phyloP scores from a whole-genome alignment of 2,888 invertebrate species.

The Drosophila kambysellisi region DNA sequence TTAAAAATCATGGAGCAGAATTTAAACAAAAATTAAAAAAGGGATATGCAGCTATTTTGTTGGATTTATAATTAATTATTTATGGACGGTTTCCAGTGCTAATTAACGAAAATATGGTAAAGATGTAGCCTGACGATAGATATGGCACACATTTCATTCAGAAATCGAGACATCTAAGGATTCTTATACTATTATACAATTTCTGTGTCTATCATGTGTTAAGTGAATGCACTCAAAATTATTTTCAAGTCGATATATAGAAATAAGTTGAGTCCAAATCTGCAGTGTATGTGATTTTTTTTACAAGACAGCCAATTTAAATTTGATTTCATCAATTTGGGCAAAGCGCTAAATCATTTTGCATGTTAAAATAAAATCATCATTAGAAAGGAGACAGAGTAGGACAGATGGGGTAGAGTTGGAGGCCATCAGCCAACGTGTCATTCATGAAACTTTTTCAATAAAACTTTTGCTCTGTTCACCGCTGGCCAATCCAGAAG shows the following conservation, averaged over 20 bases:
- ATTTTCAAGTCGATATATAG: neutral
- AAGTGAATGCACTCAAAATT: neutral
- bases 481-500: constrained; percentile 36
- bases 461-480: constrained; percentile 71
- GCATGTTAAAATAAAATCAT: constrained; percentile 10
- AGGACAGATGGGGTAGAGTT: neutral
- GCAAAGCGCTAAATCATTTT: constrained; percentile 30
- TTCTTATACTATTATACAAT: no score
- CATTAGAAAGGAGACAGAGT: neutral
- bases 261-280: neutral
- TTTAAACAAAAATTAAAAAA: neutral
- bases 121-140: neutral
- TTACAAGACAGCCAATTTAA: neutral
- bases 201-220: neutral
- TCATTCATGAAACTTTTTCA: constrained; percentile 79
- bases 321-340: constrained; percentile 3
- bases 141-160: neutral
- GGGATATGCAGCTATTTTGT: neutral
- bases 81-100: neutral
- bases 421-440: constrained; percentile 49
- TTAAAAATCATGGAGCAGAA: neutral
- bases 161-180: no score
- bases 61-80: no score
- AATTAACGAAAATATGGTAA: neutral
- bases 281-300: neutral